Percentiles rank a stretch among this genome's conserved stretches.
These are phyloP conservation scores for Epiblema foenella DNA, from an alignment of 2,888 invertebrate species.

Conservation along the genomic window DNA sequence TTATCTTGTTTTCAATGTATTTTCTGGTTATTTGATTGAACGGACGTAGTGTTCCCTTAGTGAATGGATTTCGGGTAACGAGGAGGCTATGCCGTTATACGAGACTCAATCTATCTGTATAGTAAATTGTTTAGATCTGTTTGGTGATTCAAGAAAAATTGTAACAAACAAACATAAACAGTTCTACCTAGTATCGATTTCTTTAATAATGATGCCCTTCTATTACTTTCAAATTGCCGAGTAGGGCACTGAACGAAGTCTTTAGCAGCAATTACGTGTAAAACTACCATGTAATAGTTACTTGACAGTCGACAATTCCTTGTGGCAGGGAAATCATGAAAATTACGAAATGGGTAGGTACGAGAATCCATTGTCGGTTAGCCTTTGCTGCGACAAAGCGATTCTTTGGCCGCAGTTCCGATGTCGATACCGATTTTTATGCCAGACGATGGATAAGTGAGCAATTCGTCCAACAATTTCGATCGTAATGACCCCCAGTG, in stretches of 20 bases:
- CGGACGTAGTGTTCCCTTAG: too few relatives aligned
- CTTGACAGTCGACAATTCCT: not conserved
- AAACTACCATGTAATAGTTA: constrained; percentile 6
- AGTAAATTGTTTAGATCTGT: too few relatives aligned
- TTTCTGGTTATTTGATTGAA: too few relatives aligned
- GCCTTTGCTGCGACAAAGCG: constrained; percentile 32
- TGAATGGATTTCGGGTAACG: too few relatives aligned
- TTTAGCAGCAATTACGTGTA: not conserved
- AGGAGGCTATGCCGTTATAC: too few relatives aligned
- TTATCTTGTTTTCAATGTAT: too few relatives aligned
- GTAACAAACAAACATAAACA: too few relatives aligned
- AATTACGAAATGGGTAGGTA: constrained; percentile 26
- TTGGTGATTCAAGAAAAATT: too few relatives aligned
- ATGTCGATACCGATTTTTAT: constrained; percentile 37
- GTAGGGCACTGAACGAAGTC: constrained; percentile 5
- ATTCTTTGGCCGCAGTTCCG: constrained; percentile 33
- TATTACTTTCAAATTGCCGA: not conserved
- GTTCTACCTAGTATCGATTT: not conserved
- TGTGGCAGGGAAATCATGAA: constrained; percentile 1
- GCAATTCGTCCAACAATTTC: constrained; percentile 25
- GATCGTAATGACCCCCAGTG: constrained; percentile 20
- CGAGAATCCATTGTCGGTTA: constrained; percentile 27
- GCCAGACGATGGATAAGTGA: constrained; percentile 38
- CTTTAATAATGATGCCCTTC: not conserved
- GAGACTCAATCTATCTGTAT: too few relatives aligned